Evolutionary conservation across 2,113 vertebrate genomes (phyloP).

Genomic region (Lepisosteus oculatus): DNA sequence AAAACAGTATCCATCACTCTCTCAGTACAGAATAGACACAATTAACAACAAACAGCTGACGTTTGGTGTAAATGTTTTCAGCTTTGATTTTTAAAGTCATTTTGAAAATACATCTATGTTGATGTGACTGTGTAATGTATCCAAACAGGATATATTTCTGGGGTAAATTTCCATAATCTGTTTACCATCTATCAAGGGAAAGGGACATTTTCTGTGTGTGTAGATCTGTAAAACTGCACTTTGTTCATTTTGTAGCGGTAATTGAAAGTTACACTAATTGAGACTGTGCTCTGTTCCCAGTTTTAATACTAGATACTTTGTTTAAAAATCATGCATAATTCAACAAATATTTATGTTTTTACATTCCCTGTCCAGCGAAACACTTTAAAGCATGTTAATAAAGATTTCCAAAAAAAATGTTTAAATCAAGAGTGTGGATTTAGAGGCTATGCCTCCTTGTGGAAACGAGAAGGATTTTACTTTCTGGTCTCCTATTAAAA

Average conservation of each 20-base stretch:
- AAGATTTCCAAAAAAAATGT: constrained; percentile 31
- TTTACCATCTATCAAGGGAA: background rate
- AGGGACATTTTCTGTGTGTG: background rate
- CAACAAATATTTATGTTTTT: constrained; percentile 54
- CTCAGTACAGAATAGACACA: too few relatives aligned
- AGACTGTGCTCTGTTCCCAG: constrained; percentile 30
- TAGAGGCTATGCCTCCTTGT: too few relatives aligned
- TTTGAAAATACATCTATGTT: too few relatives aligned
- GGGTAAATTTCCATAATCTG: background rate
- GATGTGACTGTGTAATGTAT: too few relatives aligned
- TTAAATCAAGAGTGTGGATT: too few relatives aligned
- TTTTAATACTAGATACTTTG: constrained; percentile 1
- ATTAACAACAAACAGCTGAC: too few relatives aligned
- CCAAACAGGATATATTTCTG: too few relatives aligned
- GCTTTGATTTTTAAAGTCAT: too few relatives aligned
- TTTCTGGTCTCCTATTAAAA: too few relatives aligned
- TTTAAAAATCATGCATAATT: constrained; percentile 20
- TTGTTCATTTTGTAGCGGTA: constrained; percentile 24
- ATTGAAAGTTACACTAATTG: constrained; percentile 30
- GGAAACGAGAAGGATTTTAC: too few relatives aligned
- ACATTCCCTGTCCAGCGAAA: constrained; percentile 46
- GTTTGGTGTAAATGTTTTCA: too few relatives aligned
- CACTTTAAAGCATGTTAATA: constrained; percentile 45
- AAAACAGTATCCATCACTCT: too few relatives aligned
- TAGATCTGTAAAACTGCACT: background rate